Percentiles rank a stretch among this genome's conserved stretches.
Conservation (phyloP, 2,888 invertebrate genomes). For the Eilema griseolum region DNA sequence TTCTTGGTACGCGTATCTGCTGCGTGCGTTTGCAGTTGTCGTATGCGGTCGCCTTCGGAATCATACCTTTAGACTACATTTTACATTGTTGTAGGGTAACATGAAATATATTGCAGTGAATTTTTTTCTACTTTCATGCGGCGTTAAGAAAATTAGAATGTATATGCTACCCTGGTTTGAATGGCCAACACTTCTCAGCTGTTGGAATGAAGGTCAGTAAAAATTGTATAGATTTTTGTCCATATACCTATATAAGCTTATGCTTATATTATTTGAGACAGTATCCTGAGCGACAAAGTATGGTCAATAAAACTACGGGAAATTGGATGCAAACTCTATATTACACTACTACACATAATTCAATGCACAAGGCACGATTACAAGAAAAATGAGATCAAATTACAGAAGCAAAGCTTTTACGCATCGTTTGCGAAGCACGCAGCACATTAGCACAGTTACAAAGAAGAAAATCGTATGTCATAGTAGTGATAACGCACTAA, state of each 20-base stretch:
- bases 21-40: too few relatives aligned
- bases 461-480: background rate
- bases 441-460: background rate
- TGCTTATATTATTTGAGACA: constrained; percentile 24
- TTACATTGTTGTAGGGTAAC: constrained; percentile 4
- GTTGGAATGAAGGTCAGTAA: constrained; percentile 31
- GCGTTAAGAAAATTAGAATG: constrained; percentile 32
- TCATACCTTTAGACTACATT: background rate
- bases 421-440: background rate
- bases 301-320: background rate
- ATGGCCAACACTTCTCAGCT: constrained; percentile 29
- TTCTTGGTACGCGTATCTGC: too few relatives aligned
- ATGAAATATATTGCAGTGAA: constrained; percentile 23
- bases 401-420: background rate
- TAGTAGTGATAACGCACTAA: background rate
- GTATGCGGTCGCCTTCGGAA: too few relatives aligned
- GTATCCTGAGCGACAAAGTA: constrained; percentile 23
- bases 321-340: background rate
- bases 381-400: background rate
- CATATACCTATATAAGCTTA: constrained; percentile 20
- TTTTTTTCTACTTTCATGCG: constrained; percentile 34
- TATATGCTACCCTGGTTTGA: constrained; percentile 35
- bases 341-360: background rate
- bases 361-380: background rate
- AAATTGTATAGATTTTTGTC: constrained; percentile 14